A percentile compares a stretch with the other conserved stretches of the same genome.
These are phyloP conservation scores for Psittacula echo DNA, from an alignment of 2,797 vertebrate species.

Conservation along the genomic window DNA sequence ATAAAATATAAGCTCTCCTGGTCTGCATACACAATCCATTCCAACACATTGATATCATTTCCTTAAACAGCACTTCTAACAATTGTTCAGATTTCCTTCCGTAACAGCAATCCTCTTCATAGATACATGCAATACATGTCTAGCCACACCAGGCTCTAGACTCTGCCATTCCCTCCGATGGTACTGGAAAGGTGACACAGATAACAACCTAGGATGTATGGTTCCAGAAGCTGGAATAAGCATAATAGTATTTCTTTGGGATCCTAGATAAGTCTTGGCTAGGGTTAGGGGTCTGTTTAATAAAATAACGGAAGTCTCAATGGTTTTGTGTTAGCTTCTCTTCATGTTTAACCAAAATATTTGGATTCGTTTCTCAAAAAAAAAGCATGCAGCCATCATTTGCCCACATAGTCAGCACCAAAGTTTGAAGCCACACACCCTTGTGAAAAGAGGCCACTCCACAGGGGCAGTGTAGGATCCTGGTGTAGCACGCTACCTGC, in stretches of 20 bases:
- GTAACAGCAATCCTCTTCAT: neutral
- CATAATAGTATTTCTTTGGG: neutral
- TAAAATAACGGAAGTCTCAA: neutral
- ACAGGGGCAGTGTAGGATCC: neutral
- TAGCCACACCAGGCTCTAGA: accelerated
- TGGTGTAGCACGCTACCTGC: too few relatives aligned
- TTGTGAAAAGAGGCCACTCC: accelerated
- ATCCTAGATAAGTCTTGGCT: neutral
- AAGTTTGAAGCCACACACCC: neutral
- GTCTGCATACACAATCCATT: neutral
- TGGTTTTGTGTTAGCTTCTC: neutral
- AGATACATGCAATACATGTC: too few relatives aligned
- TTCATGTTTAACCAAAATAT: neutral
- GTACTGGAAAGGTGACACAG: neutral
- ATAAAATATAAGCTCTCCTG: neutral
- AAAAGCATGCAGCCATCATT: accelerated
- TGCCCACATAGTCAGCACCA: accelerated
- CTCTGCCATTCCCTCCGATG: accelerated
- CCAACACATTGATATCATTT: neutral
- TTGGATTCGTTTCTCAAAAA: neutral
- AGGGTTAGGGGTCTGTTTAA: neutral
- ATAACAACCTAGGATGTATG: too few relatives aligned
- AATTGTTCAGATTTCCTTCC: neutral
- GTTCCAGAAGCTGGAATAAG: neutral
- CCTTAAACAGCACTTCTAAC: neutral